Percentiles rank a stretch among this genome's conserved stretches.
Evolutionary conservation across 2,797 vertebrate species (phyloP).

Genomic region (Mycteria americana): DNA sequence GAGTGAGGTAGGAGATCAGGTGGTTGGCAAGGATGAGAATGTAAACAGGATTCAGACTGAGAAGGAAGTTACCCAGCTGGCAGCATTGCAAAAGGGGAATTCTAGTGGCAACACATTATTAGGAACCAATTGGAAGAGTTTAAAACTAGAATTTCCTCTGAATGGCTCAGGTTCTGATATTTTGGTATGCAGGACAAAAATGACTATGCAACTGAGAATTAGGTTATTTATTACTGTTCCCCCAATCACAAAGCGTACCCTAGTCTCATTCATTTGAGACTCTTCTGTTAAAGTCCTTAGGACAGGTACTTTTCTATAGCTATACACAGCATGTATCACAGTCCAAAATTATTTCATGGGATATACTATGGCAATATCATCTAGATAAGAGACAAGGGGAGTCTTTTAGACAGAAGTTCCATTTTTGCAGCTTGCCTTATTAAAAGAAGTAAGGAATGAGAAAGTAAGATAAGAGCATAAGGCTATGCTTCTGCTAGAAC

Average conservation of each 20-base stretch:
- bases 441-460: background rate
- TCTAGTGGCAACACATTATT: background rate
- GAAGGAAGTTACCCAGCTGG: background rate
- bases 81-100: background rate
- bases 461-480: background rate
- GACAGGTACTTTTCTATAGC: background rate
- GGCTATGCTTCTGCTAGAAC: background rate
- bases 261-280: background rate
- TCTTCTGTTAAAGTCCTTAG: background rate
- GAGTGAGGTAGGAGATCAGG: background rate
- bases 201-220: background rate
- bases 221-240: background rate
- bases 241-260: background rate
- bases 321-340: background rate
- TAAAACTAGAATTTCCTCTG: background rate
- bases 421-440: background rate
- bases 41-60: background rate
- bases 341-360: background rate
- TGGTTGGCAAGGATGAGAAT: background rate
- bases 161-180: background rate
- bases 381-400: rapidly evolving
- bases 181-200: background rate
- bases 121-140: background rate
- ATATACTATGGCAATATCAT: background rate
- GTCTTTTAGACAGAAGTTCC: background rate